Conservation (phyloP, 1,140 invertebrate species). For the Drosophila fuyamai region DNA sequence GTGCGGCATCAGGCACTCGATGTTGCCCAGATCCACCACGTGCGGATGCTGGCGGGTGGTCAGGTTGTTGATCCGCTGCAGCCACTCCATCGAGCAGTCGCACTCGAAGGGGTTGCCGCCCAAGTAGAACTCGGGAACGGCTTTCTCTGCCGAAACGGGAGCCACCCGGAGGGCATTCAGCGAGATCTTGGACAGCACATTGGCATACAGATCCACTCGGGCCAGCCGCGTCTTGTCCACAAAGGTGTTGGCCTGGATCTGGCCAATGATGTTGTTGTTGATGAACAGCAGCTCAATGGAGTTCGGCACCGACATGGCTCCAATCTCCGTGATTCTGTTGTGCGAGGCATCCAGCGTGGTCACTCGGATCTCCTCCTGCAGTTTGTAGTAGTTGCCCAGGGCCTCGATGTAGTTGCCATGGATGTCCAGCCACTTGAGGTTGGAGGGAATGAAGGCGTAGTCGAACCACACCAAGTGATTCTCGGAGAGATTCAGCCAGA, state of each 20-base stretch:
- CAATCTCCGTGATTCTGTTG: constrained; percentile 90
- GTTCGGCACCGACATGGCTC: constrained; percentile 90
- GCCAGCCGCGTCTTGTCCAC: constrained; percentile 91
- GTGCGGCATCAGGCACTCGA: constrained; percentile 93
- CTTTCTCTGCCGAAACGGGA: constrained; percentile 87
- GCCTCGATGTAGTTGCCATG: constrained; percentile 92
- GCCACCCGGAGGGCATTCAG: constrained; percentile 90
- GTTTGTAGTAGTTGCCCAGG: constrained; percentile 90
- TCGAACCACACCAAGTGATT: constrained; percentile 93
- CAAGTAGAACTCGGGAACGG: constrained; percentile 93
- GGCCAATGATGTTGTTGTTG: constrained; percentile 92
- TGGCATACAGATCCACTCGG: constrained; percentile 93
- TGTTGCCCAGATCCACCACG: constrained; percentile 92
- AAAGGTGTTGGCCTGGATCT: constrained; percentile 92
- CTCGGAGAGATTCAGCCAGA: constrained; percentile 94
- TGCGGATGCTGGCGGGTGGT: constrained; percentile 90
- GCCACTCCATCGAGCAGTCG: constrained; percentile 95
- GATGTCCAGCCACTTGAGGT: constrained; percentile 92
- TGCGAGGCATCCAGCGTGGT: constrained; percentile 92
- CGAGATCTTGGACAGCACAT: constrained; percentile 92
- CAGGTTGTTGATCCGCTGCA: constrained; percentile 91
- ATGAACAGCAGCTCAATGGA: constrained; percentile 92
- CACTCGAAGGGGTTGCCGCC: constrained; percentile 95
- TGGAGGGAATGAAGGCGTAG: constrained; percentile 91
- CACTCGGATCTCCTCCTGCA: constrained; percentile 87